A percentile compares a stretch with the other conserved stretches of the same genome.
These are phyloP conservation scores for Pseudochirops cupreus DNA, from an alignment of 2,797 vertebrate species.

Conservation along the genomic window DNA sequence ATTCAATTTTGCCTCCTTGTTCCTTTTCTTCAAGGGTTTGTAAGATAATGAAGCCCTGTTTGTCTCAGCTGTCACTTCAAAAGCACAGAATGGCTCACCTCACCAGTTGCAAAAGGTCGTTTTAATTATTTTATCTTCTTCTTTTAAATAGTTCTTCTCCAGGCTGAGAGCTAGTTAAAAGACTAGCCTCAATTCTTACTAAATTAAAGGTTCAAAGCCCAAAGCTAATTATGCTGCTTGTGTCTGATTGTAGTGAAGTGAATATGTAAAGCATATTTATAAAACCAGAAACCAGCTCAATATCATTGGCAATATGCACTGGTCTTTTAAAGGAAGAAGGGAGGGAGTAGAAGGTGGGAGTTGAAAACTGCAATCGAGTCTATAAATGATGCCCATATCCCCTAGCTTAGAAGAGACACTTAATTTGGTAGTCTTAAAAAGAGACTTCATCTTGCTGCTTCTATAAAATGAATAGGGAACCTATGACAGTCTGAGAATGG, in stretches of 20 bases:
- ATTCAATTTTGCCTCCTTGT: conserved; percentile 30
- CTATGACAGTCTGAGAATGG: conserved; percentile 15
- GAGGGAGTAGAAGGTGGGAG: not conserved
- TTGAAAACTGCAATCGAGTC: not conserved
- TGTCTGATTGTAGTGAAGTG: not conserved
- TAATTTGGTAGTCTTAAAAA: conserved; percentile 41
- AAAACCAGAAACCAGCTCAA: conserved; percentile 14
- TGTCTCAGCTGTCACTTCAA: not conserved
- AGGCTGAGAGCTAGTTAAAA: not conserved
- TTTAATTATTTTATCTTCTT: conserved; percentile 54
- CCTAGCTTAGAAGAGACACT: conserved; percentile 15
- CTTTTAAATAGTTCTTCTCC: conserved; percentile 14
- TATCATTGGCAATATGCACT: conserved; percentile 18
- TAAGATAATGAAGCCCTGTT: conserved; percentile 27
- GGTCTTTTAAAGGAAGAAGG: conserved; percentile 6
- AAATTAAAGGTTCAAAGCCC: conserved; percentile 40
- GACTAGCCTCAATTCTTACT: conserved; percentile 27
- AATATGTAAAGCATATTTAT: conserved; percentile 20
- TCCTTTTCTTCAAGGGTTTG: not conserved
- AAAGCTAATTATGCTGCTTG: not conserved
- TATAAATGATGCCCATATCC: not conserved
- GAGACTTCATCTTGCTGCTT: conserved; percentile 29
- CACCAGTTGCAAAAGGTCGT: conserved; percentile 1
- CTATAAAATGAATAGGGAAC: not conserved
- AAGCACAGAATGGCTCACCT: not conserved